Conservation (phyloP, 1,140 invertebrate species). For the Capitella teleta region DNA sequence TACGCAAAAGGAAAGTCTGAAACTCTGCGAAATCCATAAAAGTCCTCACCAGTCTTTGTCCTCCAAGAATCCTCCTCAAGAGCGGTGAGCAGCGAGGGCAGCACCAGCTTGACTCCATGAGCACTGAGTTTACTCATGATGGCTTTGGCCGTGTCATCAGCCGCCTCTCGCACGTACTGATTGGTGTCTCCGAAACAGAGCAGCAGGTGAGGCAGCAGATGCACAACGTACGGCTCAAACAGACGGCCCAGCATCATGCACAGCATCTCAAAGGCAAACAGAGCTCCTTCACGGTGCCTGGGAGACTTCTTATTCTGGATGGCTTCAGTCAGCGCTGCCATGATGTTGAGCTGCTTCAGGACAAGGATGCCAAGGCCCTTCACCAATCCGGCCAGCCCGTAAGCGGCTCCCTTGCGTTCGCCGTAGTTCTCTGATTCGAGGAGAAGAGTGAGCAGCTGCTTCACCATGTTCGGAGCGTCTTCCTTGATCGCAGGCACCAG, state of each 20-base stretch:
- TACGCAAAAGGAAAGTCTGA: constrained; percentile 22
- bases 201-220: constrained; percentile 86
- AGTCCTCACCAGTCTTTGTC: constrained; percentile 74
- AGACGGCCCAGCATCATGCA: constrained; percentile 86
- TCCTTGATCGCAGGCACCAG: constrained; percentile 83
- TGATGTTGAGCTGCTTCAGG: constrained; percentile 89
- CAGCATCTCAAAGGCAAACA: constrained; percentile 96
- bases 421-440: constrained; percentile 91
- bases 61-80: constrained; percentile 97
- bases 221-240: constrained; percentile 97
- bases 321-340: constrained; percentile 82
- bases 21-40: background rate
- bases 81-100: constrained; percentile 78
- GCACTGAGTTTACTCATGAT: constrained; percentile 94
- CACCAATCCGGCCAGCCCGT: constrained; percentile 51
- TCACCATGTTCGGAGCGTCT: constrained; percentile 74
- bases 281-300: constrained; percentile 80
- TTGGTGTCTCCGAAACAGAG: constrained; percentile 91
- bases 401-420: constrained; percentile 61
- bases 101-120: constrained; percentile 91
- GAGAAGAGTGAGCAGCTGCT: constrained; percentile 72
- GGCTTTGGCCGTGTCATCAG: constrained; percentile 63
- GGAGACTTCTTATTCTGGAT: constrained; percentile 97
- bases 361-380: constrained; percentile 93
- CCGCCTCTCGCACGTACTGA: constrained; percentile 64